These are phyloP conservation scores for Drosophila lacertosa DNA, from an alignment of 1,140 invertebrate species.

Conservation along the genomic window DNA sequence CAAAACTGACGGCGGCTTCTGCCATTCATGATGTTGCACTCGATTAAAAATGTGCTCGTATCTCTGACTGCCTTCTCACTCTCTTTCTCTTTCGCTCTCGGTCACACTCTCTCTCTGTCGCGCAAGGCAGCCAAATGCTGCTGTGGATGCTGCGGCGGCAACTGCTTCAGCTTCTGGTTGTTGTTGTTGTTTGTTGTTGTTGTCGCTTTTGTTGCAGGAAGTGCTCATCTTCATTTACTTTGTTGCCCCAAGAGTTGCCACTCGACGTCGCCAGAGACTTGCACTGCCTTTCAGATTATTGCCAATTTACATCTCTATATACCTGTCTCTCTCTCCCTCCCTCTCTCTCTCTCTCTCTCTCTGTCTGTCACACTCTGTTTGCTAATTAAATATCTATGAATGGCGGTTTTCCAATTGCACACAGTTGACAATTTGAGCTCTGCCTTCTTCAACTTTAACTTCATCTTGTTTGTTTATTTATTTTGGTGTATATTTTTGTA, in stretches of 20 bases:
- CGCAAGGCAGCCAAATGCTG: background rate
- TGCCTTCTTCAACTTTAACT: background rate
- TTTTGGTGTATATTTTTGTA: background rate
- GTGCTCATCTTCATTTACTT: constrained; percentile 82
- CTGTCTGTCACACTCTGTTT: constrained; percentile 37
- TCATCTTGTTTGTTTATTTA: background rate
- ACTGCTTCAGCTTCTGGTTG: constrained; percentile 17
- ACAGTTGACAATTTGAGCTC: constrained; percentile 10
- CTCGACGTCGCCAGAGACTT: constrained; percentile 37
- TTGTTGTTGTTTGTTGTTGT: constrained; percentile 41
- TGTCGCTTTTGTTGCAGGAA: constrained; percentile 80
- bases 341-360: constrained; percentile 13
- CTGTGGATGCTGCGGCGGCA: constrained; percentile 25
- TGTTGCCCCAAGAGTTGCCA: constrained; percentile 57
- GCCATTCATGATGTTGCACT: constrained; percentile 78
- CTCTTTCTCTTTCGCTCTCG: background rate
- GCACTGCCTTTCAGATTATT: constrained; percentile 55
- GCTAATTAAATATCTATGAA: constrained; percentile 84
- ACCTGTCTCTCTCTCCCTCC: background rate
- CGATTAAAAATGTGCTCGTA: constrained; percentile 75
- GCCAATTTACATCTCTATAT: constrained; percentile 62
- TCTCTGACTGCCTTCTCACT: constrained; percentile 1
- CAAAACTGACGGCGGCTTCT: constrained; percentile 61
- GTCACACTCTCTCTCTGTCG: background rate
- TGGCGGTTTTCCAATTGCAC: constrained; percentile 63